Evolutionary conservation across 2,888 invertebrate species (phyloP), one percentile per base, ranked within the genome.

Genomic region (Drosophila merina): DNA sequence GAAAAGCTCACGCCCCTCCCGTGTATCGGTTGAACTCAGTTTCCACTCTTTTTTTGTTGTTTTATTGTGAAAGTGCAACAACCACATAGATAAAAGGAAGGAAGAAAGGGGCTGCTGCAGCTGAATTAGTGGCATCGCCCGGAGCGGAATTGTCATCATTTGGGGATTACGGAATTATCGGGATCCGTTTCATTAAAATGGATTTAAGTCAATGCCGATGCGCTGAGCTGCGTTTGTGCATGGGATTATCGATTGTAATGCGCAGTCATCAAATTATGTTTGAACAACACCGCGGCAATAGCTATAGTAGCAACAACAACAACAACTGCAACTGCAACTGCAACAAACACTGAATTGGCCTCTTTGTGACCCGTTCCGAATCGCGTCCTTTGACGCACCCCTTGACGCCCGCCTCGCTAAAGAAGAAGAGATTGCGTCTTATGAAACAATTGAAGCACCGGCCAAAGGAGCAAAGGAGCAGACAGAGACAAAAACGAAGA

Each of bases 211-310:
- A 81, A 84, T 75, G 77, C 74, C 82, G 64, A 64, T 63, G 63
- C 69, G 74, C 82, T 85, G 67, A 85, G 75, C 77, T 82, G 81
- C 81, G 81, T 85, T 82, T 82, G 74, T 82, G 82, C 82, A 82
- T 66, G 74, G 76, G 77, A 82, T 85, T 82, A 82, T 82, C 82
- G 82, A 82, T 82, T 82, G 79, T 85, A 82, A 76, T 82, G 82
- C 85, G 79, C 82, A 82, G 84, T 81, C 85, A 85, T 82, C 81
- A 81, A 81, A 73, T 71, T 57, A 68, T 67, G 68, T 68, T 68
- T 66, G 57, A 68, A 64, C 79, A 79, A 75, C 55, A 49, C 66
- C 68, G 70, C 72, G 67, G 55, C 75, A 67, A n/a, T 57, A 66
- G 26, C 67, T 63, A 30, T 63, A 75, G 20, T 54, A 74, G 28